Percentiles rank a stretch among this genome's conserved stretches.
These are phyloP conservation scores for Fopius arisanus DNA, from an alignment of 1,140 invertebrate genomes.

Conservation along the genomic window DNA sequence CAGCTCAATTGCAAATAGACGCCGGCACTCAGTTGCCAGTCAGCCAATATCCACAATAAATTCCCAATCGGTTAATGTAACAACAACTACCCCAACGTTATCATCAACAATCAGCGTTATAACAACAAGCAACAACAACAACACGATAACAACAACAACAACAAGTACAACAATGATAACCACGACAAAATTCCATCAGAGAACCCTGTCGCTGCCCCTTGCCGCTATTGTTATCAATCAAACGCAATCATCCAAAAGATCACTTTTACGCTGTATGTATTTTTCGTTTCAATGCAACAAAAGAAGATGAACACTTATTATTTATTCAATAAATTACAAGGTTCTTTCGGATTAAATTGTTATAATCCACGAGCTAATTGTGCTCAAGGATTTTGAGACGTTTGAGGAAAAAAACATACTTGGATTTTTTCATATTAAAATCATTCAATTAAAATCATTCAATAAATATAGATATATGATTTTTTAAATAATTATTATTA, in stretches of 20 bases:
- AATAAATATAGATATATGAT: no score
- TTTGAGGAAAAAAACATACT: no score
- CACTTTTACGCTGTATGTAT: constrained; percentile 61
- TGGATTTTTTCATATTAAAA: no score
- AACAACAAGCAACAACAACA: constrained; percentile 37
- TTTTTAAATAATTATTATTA: no score
- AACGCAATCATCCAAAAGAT: constrained; percentile 64
- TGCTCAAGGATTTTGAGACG: no score
- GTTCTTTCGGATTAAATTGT: not conserved
- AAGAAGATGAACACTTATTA: constrained; percentile 26
- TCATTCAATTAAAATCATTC: no score
- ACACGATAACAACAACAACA: constrained; percentile 22
- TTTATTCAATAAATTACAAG: constrained; percentile 17
- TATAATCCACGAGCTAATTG: no score
- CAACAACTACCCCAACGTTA: constrained; percentile 40
- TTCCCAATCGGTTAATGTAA: constrained; percentile 58
- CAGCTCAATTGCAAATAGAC: constrained; percentile 57
- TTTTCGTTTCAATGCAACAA: constrained; percentile 41
- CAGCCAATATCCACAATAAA: constrained; percentile 61
- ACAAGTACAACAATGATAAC: constrained; percentile 46
- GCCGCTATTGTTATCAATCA: constrained; percentile 65
- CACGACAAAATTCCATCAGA: constrained; percentile 68
- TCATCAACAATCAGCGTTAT: constrained; percentile 38
- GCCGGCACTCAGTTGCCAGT: constrained; percentile 64
- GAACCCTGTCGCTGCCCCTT: constrained; percentile 73